Base-by-base conservation (phyloP, 2,888 invertebrate species). In the Micoletzkya japonica region DNA sequence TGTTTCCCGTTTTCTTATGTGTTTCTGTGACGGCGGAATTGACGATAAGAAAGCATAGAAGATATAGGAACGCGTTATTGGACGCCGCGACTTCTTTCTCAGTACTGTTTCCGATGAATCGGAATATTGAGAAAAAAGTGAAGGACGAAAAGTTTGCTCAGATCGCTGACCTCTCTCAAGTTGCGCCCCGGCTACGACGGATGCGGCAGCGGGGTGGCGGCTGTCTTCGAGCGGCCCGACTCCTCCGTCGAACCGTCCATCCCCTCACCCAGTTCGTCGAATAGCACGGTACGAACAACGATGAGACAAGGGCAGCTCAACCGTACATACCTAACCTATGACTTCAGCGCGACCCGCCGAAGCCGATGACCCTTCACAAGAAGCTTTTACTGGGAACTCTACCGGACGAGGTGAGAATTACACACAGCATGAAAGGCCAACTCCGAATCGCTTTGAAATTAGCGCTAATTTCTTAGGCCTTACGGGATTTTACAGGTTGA, bases 151-250 rank as follows among this genome's bases (percentile, higher is more conserved):
- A 59, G 7, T 7, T 4, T 10, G 28, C 6, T 54, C n/a, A 74
- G 73, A 50, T 74, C 77, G 2, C 73, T 79, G 0, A 79, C 79
- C 1, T 77, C 76, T 64, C 69, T 77, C 14, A 71, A 77, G 10
- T 78, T 74, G 70, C 70, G 73, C 30, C 69, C 72, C n/a, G 72
- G 73, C 1, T 66, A 36, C 39, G 39, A 54, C 24, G 24, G 7
- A 4, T 24, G 59, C 17, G 37, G 37, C 10, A 50, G 50, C 50
- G 59, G 4, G 0, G 75, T 72, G 49, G 70, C 73, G 7, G 75
- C 76, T 24, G 66, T 77, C 1, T 79, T 79, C 67, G 76, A 76
- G 30, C 59, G 79, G 64, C 77, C 77, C 0, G 77, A 77, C 34
- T 67, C 67, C 69, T 74, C 76, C 14, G 60, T 73, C 1, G 72